A percentile compares a stretch with the other conserved stretches of the same genome.
phyloP scores from a whole-genome alignment of 1,140 invertebrate species.

The Nephila pilipes region DNA sequence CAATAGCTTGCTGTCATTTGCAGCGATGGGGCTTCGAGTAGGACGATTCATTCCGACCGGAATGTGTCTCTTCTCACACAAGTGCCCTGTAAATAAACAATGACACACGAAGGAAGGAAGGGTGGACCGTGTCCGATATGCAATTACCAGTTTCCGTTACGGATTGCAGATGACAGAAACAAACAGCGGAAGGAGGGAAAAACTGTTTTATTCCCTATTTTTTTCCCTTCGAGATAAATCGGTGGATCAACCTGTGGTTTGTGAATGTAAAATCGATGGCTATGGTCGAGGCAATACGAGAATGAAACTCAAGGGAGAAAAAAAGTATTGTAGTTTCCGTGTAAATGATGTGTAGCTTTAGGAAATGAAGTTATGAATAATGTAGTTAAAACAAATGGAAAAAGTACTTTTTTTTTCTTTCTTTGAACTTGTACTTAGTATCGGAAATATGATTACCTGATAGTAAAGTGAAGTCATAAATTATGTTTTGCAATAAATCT shows the following conservation, averaged over 20 bases:
- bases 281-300: background rate
- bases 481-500: too few species aligned
- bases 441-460: too few species aligned
- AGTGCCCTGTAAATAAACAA: conserved; percentile 34
- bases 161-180: conserved; percentile 30
- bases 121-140: conserved; percentile 46
- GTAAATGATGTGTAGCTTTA: too few species aligned
- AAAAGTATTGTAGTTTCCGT: too few species aligned
- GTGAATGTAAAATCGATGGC: background rate
- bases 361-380: too few species aligned
- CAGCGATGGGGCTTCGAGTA: conserved; percentile 69
- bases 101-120: background rate
- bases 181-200: background rate
- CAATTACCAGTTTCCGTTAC: conserved; percentile 57
- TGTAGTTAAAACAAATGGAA: too few species aligned
- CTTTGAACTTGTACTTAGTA: too few species aligned
- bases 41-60: conserved; percentile 1
- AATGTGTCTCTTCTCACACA: conserved; percentile 45
- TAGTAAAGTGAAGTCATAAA: too few species aligned
- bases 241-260: conserved; percentile 23
- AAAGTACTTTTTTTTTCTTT: too few species aligned
- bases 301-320: too few species aligned
- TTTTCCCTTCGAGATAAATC: background rate
- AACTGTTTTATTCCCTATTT: background rate
- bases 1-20: conserved; percentile 55